These are phyloP conservation scores for Syrista parreyssii DNA, from an alignment of 2,888 invertebrate genomes.

Conservation along the genomic window DNA sequence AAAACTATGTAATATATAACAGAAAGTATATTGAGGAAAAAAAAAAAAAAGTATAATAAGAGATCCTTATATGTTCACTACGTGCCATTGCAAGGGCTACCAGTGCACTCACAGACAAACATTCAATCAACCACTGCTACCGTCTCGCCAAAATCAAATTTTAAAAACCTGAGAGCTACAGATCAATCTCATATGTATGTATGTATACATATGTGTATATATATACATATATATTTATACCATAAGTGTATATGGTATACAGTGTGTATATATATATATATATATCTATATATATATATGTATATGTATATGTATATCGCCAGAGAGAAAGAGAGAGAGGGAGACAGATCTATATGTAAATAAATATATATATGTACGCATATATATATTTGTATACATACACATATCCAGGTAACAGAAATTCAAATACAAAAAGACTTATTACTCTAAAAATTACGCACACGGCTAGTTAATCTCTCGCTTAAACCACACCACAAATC, in stretches of 20 bases:
- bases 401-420: slow-evolving; percentile 14
- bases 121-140: slow-evolving; percentile 62
- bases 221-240: too few relatives aligned
- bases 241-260: neutral
- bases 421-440: slow-evolving; percentile 13
- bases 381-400: slow-evolving; percentile 16
- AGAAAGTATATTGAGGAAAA: slow-evolving; percentile 13
- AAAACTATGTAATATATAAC: slow-evolving; percentile 11
- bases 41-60: slow-evolving; percentile 14
- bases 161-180: neutral
- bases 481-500: slow-evolving; percentile 39
- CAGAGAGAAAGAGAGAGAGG: neutral
- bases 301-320: too few relatives aligned
- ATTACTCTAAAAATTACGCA: slow-evolving; percentile 31
- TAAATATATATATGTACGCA: slow-evolving; percentile 25
- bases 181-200: neutral
- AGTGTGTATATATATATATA: too few relatives aligned
- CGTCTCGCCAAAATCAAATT: slow-evolving; percentile 29
- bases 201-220: neutral
- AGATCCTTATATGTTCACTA: slow-evolving; percentile 47
- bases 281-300: neutral
- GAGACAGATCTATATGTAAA: slow-evolving; percentile 17
- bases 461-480: slow-evolving; percentile 46
- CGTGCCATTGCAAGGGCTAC: slow-evolving; percentile 57
- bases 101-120: slow-evolving; percentile 66